phyloP scores from a whole-genome alignment of 2,797 vertebrate genomes.

The Eidolon dupreanum region DNA sequence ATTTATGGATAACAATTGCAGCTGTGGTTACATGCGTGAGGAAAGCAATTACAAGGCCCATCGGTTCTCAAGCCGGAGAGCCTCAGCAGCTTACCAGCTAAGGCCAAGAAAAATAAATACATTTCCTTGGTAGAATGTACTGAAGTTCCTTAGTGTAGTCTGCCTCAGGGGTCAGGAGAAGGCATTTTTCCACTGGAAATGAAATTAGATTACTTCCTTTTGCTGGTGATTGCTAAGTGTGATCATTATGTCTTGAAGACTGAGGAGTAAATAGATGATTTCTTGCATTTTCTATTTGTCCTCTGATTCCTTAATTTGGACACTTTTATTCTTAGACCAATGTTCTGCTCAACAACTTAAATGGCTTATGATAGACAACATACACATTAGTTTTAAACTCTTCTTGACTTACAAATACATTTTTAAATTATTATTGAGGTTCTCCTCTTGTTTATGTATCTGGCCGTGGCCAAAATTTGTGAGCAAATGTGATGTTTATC shows the following conservation, averaged over 20 bases:
- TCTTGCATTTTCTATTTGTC: neutral
- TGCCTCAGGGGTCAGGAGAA: neutral
- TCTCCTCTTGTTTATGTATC: neutral
- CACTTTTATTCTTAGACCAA: neutral
- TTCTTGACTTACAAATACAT: neutral
- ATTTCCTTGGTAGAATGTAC: neutral
- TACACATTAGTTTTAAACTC: neutral
- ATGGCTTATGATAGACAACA: neutral
- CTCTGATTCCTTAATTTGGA: neutral
- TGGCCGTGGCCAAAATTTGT: neutral
- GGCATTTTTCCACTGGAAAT: neutral
- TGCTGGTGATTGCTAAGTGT: neutral
- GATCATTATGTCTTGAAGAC: neutral
- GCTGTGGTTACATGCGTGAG: constrained; percentile 36
- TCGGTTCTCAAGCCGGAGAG: neutral
- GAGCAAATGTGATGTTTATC: neutral
- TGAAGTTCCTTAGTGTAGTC: neutral
- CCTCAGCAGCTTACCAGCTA: neutral
- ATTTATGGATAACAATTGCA: constrained; percentile 31
- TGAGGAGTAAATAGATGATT: neutral
- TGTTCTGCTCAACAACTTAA: neutral
- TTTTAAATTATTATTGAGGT: neutral
- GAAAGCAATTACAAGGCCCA: constrained; percentile 65
- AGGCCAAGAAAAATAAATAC: neutral
- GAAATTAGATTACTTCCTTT: neutral